Evolutionary conservation across 2,888 invertebrate genomes (phyloP).

Genomic region (Antheraea yamamai): DNA sequence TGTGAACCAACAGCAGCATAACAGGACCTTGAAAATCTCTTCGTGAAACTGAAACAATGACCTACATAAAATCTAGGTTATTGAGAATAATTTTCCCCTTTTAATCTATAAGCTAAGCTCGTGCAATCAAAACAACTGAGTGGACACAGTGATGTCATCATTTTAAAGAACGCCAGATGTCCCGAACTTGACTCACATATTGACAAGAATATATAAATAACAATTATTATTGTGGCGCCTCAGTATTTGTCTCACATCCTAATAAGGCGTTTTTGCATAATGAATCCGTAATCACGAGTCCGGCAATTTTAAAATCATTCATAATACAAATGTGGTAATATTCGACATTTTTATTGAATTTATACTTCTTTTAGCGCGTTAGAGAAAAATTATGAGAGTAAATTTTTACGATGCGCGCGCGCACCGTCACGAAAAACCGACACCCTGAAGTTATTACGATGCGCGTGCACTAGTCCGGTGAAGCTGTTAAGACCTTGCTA

Average conservation of each 20-base stretch:
- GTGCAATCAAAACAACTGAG: conserved; percentile 20
- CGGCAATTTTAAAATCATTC: neutral
- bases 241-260: neutral
- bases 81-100: conserved; percentile 30
- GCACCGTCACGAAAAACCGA: no score
- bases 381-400: no score
- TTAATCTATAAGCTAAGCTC: conserved; percentile 23
- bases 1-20: neutral
- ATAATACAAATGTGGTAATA: neutral
- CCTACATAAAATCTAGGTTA: conserved; percentile 43
- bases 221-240: neutral
- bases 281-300: neutral
- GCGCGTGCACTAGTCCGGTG: no score
- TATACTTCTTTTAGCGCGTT: no score
- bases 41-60: conserved; percentile 30
- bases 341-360: neutral
- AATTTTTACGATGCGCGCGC: no score
- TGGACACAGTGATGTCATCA: conserved; percentile 45
- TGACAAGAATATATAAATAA: conserved; percentile 32
- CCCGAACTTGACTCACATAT: conserved; percentile 45
- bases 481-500: no score
- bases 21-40: neutral
- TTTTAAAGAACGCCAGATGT: conserved; percentile 57
- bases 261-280: neutral
- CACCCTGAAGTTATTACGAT: no score